A percentile compares a stretch with the other conserved stretches of the same genome.
Conservation (phyloP, 2,888 invertebrate species). For the Adineta ricciae region DNA sequence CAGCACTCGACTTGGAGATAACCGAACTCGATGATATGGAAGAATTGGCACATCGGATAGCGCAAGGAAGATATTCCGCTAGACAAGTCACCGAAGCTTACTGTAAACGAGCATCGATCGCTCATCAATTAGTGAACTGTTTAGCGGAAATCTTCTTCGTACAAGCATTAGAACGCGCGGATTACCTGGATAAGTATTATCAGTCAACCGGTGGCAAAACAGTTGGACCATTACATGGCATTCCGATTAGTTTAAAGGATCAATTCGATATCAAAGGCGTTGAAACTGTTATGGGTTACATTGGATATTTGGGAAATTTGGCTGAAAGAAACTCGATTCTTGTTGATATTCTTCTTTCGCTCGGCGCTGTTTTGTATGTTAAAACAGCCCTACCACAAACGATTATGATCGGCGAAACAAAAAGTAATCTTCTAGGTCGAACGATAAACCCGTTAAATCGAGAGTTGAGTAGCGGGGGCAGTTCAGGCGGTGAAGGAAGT, state of each 20-base stretch:
- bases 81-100: background rate
- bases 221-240: background rate
- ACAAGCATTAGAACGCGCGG: background rate
- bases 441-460: background rate
- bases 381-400: background rate
- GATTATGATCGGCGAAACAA: background rate
- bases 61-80: background rate
- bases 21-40: background rate
- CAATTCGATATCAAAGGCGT: background rate
- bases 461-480: background rate
- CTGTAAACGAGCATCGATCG: background rate
- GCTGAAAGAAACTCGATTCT: background rate
- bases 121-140: background rate
- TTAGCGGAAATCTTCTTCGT: background rate
- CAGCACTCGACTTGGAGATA: background rate
- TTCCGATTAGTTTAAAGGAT: background rate
- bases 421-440: background rate
- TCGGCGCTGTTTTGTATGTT: background rate
- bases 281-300: background rate
- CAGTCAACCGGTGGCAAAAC: background rate
- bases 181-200: background rate
- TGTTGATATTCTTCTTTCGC: background rate
- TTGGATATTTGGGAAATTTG: background rate
- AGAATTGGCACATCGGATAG: background rate
- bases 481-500: background rate